Evolutionary conservation across 2,113 vertebrate species (phyloP).

Genomic region (Halcyon malimbica): DNA sequence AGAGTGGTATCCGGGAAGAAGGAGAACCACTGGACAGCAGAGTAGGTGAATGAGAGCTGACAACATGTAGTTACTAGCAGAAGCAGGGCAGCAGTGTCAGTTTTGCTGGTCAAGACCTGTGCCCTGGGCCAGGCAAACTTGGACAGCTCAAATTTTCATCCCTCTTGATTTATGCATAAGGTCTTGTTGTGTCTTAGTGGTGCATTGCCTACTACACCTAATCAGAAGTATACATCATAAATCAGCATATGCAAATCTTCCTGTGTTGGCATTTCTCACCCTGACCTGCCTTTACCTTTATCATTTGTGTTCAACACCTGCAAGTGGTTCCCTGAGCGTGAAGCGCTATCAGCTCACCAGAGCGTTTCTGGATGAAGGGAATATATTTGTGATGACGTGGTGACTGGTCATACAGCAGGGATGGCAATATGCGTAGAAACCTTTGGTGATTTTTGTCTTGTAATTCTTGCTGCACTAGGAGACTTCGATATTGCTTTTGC

Average conservation of each 20-base stretch:
- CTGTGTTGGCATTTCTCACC: not conserved
- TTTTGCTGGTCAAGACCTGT: not conserved
- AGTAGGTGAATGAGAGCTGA: not conserved
- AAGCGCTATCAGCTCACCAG: too few relatives aligned
- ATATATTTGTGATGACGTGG: not conserved
- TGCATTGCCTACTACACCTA: not conserved
- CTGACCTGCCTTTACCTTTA: not conserved
- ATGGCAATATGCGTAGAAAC: not conserved
- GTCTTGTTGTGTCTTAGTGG: not conserved
- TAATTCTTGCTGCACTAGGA: fast-evolving
- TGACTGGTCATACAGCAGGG: not conserved
- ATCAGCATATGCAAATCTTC: not conserved
- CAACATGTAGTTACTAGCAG: not conserved
- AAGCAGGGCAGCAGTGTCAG: not conserved
- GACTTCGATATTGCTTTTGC: not conserved
- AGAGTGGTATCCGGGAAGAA: not conserved
- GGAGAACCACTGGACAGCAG: not conserved
- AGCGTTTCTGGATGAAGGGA: not conserved
- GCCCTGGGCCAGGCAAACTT: not conserved
- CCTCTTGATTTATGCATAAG: not conserved
- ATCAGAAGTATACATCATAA: not conserved
- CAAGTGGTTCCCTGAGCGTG: not conserved
- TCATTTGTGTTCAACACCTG: not conserved
- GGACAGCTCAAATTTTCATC: not conserved
- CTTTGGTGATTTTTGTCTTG: not conserved